Evolutionary conservation across 2,113 vertebrate species (phyloP).

Genomic region (Scophthalmus maximus): DNA sequence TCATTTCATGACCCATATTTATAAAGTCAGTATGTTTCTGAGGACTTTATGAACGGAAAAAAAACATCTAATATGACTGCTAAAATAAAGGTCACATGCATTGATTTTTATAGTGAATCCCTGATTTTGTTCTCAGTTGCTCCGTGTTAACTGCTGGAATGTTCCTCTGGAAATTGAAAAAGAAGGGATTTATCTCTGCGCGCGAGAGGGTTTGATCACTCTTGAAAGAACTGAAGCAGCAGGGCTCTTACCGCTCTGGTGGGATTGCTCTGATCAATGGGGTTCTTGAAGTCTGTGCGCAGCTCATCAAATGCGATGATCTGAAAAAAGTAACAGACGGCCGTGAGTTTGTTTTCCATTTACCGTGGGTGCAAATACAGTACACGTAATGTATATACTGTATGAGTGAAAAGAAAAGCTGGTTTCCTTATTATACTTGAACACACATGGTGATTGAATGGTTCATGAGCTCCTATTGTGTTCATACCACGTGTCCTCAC

Average conservation of each 20-base stretch:
- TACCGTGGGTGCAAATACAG: neutral
- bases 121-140: neutral
- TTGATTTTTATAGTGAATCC: neutral
- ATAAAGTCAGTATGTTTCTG: neutral
- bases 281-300: slow-evolving; percentile 98
- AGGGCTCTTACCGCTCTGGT: slow-evolving; percentile 91
- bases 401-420: neutral
- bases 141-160: neutral
- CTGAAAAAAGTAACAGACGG: slow-evolving; percentile 79
- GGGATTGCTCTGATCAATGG: slow-evolving; percentile 98
- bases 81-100: neutral
- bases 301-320: slow-evolving; percentile 98
- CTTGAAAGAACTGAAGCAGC: slow-evolving; percentile 48
- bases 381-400: neutral
- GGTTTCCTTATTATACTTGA: neutral
- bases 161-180: slow-evolving; percentile 8
- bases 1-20: too few species aligned
- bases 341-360: slow-evolving; percentile 13
- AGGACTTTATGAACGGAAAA: neutral
- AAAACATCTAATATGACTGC: neutral
- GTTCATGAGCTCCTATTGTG: neutral
- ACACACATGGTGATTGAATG: slow-evolving; percentile 33
- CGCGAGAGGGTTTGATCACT: slow-evolving; percentile 36
- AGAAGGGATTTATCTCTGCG: slow-evolving; percentile 33
- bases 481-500: too few species aligned